Percentiles rank a stretch among this genome's conserved stretches.
Evolutionary conservation across 2,113 vertebrate genomes (phyloP).

Genomic region (Salminus brasiliensis): DNA sequence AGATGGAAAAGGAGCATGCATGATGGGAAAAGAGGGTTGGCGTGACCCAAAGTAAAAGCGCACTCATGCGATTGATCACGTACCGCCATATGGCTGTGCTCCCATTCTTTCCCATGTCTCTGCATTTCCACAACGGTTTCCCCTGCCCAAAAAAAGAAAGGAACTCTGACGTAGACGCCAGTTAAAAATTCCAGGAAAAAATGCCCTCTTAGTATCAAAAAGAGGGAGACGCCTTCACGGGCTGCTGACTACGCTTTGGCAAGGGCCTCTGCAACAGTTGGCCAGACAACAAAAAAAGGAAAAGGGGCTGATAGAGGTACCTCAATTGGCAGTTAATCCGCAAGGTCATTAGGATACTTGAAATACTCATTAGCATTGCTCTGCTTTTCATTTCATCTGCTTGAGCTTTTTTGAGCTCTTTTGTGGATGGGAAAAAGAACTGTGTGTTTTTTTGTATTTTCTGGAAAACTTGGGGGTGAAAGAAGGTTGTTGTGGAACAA

Average conservation of each 20-base stretch:
- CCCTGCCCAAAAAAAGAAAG: conserved; percentile 70
- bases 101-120: conserved; percentile 73
- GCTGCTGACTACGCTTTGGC: conserved; percentile 87
- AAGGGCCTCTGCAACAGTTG: conserved; percentile 80
- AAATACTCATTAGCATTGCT: conserved; percentile 91
- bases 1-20: conserved; percentile 2
- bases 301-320: conserved; percentile 74
- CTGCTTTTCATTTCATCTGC: conserved; percentile 71
- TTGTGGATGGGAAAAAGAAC: conserved; percentile 72
- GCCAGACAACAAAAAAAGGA: conserved; percentile 79
- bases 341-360: conserved; percentile 86
- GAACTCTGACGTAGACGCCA: conserved; percentile 67
- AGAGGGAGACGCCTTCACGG: conserved; percentile 93
- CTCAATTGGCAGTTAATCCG: conserved; percentile 87
- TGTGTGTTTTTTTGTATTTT: conserved; percentile 70
- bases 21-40: background rate
- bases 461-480: conserved; percentile 77
- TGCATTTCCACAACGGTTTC: conserved; percentile 71
- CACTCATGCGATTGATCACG: conserved; percentile 86
- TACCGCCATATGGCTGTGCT: conserved; percentile 77
- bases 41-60: conserved; percentile 75
- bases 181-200: conserved; percentile 77
- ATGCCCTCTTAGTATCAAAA: conserved; percentile 83
- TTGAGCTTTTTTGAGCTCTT: conserved; percentile 72
- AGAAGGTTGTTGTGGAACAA: conserved; percentile 42